Percentiles rank a stretch among this genome's conserved stretches.
Evolutionary conservation across 64 coral and sea anemone genomes (phyloP).

Genomic region (Platygyra sinensis): DNA sequence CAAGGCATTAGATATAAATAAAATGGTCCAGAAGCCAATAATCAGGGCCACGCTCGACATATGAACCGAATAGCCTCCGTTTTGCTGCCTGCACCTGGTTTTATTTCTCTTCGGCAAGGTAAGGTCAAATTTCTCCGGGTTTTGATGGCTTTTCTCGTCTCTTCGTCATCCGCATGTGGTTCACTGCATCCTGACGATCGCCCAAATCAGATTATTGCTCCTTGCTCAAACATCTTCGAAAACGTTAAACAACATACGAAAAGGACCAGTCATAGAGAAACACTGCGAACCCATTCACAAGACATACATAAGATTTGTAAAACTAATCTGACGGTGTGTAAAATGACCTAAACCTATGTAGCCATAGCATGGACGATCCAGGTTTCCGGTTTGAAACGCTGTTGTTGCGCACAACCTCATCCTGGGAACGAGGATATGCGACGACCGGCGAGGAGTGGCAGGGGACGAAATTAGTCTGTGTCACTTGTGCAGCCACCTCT

Average conservation of each 20-base stretch:
- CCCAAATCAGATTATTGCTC: background rate
- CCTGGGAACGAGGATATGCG: no score
- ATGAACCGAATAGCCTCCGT: background rate
- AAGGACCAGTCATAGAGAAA: background rate
- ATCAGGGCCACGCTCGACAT: slow-evolving; percentile 56
- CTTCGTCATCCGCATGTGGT: background rate
- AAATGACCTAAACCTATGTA: no score
- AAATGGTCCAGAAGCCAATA: slow-evolving; percentile 57
- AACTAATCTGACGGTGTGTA: no score
- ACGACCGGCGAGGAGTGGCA: no score
- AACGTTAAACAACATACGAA: background rate
- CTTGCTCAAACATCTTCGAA: background rate
- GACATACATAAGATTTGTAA: background rate
- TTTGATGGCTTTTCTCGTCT: background rate
- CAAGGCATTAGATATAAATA: slow-evolving; percentile 70
- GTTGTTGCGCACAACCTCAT: no score
- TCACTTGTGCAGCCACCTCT: no score
- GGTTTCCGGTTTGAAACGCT: no score
- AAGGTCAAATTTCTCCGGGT: background rate
- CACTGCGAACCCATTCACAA: background rate
- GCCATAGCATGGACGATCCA: no score
- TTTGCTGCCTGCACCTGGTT: background rate
- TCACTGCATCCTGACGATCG: background rate
- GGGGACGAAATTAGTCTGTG: no score
- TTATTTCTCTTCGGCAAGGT: background rate